A percentile compares a stretch with the other conserved stretches of the same genome.
Evolutionary conservation across 2,888 invertebrate genomes (phyloP).

Genomic region (Melipona beecheii): DNA sequence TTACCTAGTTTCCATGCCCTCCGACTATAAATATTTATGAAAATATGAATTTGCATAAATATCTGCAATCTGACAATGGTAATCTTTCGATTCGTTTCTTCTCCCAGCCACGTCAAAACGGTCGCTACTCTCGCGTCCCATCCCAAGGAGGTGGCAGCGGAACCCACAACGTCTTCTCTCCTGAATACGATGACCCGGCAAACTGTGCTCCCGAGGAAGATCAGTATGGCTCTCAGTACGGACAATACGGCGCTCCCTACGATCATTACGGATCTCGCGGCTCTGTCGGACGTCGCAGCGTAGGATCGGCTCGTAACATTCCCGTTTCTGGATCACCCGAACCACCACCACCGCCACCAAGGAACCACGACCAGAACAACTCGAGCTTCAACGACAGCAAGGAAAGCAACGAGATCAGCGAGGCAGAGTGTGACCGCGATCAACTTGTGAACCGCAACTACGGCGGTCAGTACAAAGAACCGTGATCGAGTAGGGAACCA

Average conservation of each 20-base stretch:
- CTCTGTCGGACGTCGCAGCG: constrained; percentile 88
- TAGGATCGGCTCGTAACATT: constrained; percentile 87
- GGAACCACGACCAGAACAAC: constrained; percentile 92
- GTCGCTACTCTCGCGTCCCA: constrained; percentile 90
- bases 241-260: constrained; percentile 92
- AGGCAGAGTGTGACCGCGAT: constrained; percentile 96
- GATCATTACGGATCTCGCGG: constrained; percentile 95
- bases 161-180: constrained; percentile 85
- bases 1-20: too few relatives aligned
- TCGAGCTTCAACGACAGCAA: constrained; percentile 95
- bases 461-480: constrained; percentile 88
- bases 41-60: too few relatives aligned
- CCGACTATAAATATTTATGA: too few relatives aligned
- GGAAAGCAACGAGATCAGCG: constrained; percentile 97
- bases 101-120: constrained; percentile 87
- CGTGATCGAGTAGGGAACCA: constrained; percentile 49
- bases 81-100: not conserved
- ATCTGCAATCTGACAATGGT: too few relatives aligned
- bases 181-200: constrained; percentile 97
- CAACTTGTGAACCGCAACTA: constrained; percentile 92
- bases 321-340: constrained; percentile 87
- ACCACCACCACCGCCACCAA: constrained; percentile 90
- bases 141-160: constrained; percentile 92
- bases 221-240: constrained; percentile 95
- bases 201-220: constrained; percentile 96